These are phyloP conservation scores for Ochotona curzoniae DNA, from an alignment of 2,113 vertebrate genomes.

Conservation along the genomic window DNA sequence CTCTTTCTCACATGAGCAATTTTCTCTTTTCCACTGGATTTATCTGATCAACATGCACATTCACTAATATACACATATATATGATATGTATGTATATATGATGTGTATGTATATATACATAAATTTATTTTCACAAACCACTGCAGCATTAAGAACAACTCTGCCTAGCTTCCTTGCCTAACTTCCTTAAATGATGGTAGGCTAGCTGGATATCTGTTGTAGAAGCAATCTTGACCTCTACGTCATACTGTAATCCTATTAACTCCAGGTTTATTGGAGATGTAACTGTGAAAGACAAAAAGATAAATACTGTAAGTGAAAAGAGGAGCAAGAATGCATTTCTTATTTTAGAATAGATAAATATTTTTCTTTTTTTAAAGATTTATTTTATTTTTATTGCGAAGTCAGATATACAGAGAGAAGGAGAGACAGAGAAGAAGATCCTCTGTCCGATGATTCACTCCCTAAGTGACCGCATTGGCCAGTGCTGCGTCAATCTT, in stretches of 20 bases:
- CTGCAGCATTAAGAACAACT: neutral
- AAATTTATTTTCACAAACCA: neutral
- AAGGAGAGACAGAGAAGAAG: too few species aligned
- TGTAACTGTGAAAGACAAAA: neutral
- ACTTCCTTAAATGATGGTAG: neutral
- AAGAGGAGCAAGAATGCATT: neutral
- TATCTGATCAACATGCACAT: neutral
- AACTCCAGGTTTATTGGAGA: neutral
- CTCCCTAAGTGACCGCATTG: too few species aligned
- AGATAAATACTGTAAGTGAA: neutral
- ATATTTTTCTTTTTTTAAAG: neutral
- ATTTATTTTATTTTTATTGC: too few species aligned
- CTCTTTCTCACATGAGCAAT: neutral
- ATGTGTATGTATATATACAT: too few species aligned
- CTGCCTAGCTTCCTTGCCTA: neutral
- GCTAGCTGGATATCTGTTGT: neutral
- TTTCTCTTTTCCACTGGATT: neutral
- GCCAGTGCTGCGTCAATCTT: too few species aligned
- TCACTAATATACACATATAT: neutral
- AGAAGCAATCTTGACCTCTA: neutral
- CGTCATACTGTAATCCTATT: neutral
- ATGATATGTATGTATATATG: too few species aligned
- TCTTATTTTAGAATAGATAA: neutral
- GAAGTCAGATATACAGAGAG: too few species aligned
- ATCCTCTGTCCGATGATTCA: too few species aligned